Evolutionary conservation across 2,888 invertebrate genomes (phyloP).

Genomic region (Archips xylosteana): DNA sequence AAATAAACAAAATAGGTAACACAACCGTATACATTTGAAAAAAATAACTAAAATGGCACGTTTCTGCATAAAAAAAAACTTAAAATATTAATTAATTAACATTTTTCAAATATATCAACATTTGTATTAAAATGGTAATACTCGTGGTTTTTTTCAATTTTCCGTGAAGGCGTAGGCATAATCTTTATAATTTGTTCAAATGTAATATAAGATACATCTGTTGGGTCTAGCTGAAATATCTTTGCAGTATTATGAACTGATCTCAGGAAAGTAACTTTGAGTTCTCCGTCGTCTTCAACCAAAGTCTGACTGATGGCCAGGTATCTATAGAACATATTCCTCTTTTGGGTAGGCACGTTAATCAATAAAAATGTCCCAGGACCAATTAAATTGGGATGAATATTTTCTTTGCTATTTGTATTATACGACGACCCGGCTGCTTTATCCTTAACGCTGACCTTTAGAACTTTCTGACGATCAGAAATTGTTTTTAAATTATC

Average conservation of each 20-base stretch:
- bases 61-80: conserved; percentile 5
- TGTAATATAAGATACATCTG: conserved; percentile 15
- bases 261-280: conserved; percentile 17
- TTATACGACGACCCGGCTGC: conserved; percentile 30
- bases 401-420: conserved; percentile 37
- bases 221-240: conserved; percentile 10
- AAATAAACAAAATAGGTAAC: conserved; percentile 7
- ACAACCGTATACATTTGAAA: conserved; percentile 2
- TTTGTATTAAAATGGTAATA: conserved; percentile 2
- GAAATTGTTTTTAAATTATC: conserved; percentile 42
- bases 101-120: conserved; percentile 8
- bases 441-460: conserved; percentile 16
- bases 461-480: conserved; percentile 28
- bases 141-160: conserved; percentile 1
- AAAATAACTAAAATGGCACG: conserved; percentile 3
- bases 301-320: conserved; percentile 13
- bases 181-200: conserved; percentile 9
- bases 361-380: conserved; percentile 20
- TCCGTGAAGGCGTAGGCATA: not conserved
- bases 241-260: conserved; percentile 18
- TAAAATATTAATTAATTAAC: conserved; percentile 4
- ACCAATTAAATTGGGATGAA: conserved; percentile 38
- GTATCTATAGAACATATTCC: conserved; percentile 6
- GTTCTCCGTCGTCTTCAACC: conserved; percentile 19
- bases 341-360: conserved; percentile 1